Base-by-base conservation (phyloP, 2,113 vertebrate species). In the Platichthys stellatus region DNA sequence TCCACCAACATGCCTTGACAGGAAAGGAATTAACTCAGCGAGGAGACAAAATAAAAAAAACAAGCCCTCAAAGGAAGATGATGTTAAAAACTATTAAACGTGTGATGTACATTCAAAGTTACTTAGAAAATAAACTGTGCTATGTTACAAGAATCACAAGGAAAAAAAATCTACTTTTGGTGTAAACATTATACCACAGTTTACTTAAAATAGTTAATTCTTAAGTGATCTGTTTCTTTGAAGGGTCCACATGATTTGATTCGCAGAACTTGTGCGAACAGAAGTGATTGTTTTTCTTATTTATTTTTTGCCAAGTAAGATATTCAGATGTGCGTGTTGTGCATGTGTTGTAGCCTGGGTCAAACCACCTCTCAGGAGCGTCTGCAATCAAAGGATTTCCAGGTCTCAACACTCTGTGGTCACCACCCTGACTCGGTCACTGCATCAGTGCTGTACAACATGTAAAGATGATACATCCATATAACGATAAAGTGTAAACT, bases 11-110 rank as follows among this genome's bases (percentile, higher is more conserved):
- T 86, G 93, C 76, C 81, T 81, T 38, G 69, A 92, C 93, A 93
- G 79, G 93, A 90, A 88, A 89, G 88, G 88, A 92, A 93, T 92
- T 91, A 90, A 88, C 84, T 90, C 80, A 69, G 82, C 43, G 17
- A 80, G 72, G 76, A 85, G 87, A 84, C 72, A 56, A 68, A 60
- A 77, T 57, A 24, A 63, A 45, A 38, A 76, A 79, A 45, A 53
- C 72, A 72, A 63, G 28, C 38, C 61, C 78, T 90, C 82, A 86
- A 84, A 90, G 80, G 75, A 63, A 63, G 63, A 88, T 72, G 58
- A 80, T 83, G 68, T 76, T 86, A 72, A 75, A 86, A 88, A 85
- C 75, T 76, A 66, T 78, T 82, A 81, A 81, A 84, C 13, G 45
- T 66, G 49, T 67, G 45, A 85, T 74, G 23, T 17, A 14, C 45